Evolutionary conservation across 2,797 vertebrate species (phyloP), one percentile per base, ranked within the genome.

Genomic region (Argya squamiceps): DNA sequence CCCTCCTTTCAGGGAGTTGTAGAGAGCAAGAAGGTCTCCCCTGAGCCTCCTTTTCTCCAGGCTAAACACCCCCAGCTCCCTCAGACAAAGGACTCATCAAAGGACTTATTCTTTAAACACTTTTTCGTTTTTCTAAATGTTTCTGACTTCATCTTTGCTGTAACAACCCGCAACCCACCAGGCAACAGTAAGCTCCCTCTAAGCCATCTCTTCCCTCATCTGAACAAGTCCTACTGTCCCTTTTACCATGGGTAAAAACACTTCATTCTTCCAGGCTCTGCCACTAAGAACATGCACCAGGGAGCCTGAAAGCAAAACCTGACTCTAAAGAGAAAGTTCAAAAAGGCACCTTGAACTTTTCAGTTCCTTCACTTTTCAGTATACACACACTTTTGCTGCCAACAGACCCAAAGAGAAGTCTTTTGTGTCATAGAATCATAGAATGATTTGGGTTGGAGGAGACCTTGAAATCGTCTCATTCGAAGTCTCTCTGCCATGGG

Each of bases 401-500:
- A 84, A 14, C 3, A 27, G 53, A 58, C 12, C 1, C 2, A 4
- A 67, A 83, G 8, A 50, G 71, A 79, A 6, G 10, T n/a, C 29
- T 37, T 73, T 47, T 24, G 12, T 52, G 23, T 59, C 29, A 37
- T 2, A 32, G 12, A 62, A 49, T 29, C 30, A 43, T 17, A 43
- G 36, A 68, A 55, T 37, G 6, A 13, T 43, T 68, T 68, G 20
- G 9, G 2, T 12, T 82, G 41, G 11, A 89, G 49, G 3, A 8
- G 15, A n/a, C 11, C 7, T 49, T 55, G 56, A 55, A 36, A n/a
- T 27, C 16, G 34, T 23, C 16, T 32, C 1, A 1, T 68, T 81
- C 4, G 1, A 68, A 43, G 3, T 2, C 12, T 11, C 36, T 46
- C 41, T 62, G 32, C 23, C 11, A 6, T 21, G 10, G 19, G 2